Conservation (phyloP, 2,797 vertebrate genomes). For the Acanthiza pusilla region DNA sequence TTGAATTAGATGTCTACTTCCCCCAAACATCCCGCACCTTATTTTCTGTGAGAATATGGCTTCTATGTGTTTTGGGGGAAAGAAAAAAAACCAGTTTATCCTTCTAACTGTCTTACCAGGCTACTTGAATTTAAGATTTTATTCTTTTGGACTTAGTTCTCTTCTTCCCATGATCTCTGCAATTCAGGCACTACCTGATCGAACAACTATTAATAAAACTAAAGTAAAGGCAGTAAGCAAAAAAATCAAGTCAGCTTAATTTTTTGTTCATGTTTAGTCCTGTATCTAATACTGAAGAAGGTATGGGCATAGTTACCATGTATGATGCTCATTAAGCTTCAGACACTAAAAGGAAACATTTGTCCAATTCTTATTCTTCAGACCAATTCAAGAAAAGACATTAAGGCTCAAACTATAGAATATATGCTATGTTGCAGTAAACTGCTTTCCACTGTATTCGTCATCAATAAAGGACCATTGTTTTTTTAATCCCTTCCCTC, state of each 20-base stretch:
- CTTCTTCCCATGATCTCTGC: background rate
- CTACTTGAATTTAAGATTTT: background rate
- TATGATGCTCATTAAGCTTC: background rate
- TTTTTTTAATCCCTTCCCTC: slow-evolving; percentile 19
- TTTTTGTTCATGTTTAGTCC: background rate
- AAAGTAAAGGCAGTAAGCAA: background rate
- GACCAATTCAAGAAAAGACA: background rate
- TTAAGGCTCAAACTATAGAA: background rate
- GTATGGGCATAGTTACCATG: background rate
- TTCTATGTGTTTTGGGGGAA: background rate
- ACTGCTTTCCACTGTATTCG: background rate
- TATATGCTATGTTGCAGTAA: background rate
- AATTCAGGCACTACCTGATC: background rate
- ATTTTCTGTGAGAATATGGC: background rate
- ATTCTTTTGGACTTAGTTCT: background rate
- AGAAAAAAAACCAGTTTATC: background rate
- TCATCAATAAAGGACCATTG: background rate
- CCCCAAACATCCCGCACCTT: background rate
- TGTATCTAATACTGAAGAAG: background rate
- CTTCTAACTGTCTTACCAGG: background rate
- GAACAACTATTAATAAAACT: background rate
- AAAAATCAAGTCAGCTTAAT: background rate
- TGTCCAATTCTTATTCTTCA: background rate
- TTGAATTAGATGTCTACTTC: background rate
- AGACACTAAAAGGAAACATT: background rate